Conservation (phyloP, 2,797 vertebrate genomes). For the Pterois miles region DNA sequence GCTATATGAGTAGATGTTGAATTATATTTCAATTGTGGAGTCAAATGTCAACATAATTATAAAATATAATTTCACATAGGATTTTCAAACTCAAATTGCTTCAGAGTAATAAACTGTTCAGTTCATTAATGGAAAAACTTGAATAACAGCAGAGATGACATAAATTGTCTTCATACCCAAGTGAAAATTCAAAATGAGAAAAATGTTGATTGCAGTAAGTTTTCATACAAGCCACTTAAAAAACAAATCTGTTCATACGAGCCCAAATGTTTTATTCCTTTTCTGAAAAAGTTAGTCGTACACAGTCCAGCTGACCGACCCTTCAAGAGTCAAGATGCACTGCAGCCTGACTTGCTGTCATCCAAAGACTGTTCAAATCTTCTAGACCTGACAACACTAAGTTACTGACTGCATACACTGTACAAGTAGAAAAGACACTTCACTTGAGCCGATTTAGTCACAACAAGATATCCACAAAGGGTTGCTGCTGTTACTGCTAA, state of each 20-base stretch:
- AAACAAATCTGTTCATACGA: neutral
- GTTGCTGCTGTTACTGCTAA: neutral
- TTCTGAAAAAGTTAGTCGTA: neutral
- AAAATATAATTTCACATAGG: too few species aligned
- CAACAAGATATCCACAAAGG: slow-evolving; percentile 24
- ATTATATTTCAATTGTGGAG: too few species aligned
- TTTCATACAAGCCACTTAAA: neutral
- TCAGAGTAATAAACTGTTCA: too few species aligned
- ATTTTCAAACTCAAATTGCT: too few species aligned
- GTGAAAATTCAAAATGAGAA: too few species aligned
- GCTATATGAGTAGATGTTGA: too few species aligned
- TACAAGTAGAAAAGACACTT: slow-evolving; percentile 26
- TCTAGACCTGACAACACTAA: slow-evolving; percentile 29
- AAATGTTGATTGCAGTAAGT: too few species aligned
- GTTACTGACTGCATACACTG: slow-evolving; percentile 18
- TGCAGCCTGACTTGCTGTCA: slow-evolving; percentile 33
- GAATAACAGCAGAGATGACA: too few species aligned
- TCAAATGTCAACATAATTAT: too few species aligned
- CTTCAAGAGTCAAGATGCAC: neutral
- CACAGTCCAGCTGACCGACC: slow-evolving; percentile 5
- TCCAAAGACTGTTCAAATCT: slow-evolving; percentile 13
- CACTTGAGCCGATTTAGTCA: slow-evolving; percentile 21
- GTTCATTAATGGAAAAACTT: too few species aligned
- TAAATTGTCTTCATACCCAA: too few species aligned
- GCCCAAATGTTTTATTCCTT: neutral